Conservation (phyloP, 2,113 vertebrate genomes). For the Nycticorax nycticorax region DNA sequence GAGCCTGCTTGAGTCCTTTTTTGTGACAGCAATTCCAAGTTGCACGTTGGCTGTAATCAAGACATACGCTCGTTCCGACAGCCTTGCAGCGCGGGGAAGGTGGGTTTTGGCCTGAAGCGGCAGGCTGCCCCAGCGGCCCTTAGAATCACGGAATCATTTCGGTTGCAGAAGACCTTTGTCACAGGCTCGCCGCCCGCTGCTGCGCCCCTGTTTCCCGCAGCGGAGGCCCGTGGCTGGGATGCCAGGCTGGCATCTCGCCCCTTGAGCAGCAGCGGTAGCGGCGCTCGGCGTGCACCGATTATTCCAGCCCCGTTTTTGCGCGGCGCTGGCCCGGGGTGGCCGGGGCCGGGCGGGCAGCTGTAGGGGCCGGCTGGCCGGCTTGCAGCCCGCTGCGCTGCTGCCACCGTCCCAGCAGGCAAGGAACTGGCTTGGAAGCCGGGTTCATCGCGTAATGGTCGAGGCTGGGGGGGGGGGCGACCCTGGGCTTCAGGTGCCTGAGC, state of each 20-base stretch:
- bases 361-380: neutral
- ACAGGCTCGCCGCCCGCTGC: neutral
- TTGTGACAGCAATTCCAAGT: neutral
- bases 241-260: neutral
- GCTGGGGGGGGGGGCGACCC: neutral
- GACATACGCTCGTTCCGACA: neutral
- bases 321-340: neutral
- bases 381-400: neutral
- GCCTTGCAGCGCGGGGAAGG: accelerated
- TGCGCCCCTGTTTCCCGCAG: accelerated
- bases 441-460: neutral
- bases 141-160: too few species aligned
- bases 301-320: neutral
- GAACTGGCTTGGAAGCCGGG: neutral
- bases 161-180: too few species aligned
- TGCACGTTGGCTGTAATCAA: neutral
- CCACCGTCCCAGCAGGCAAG: neutral
- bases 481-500: accelerated
- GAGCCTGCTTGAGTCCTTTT: accelerated
- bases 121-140: accelerated
- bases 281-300: neutral
- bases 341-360: neutral
- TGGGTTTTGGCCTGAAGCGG: neutral
- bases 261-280: neutral
- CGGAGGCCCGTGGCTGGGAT: accelerated